phyloP scores from a whole-genome alignment of 2,113 vertebrate species.

The Percopsis transmontana region DNA sequence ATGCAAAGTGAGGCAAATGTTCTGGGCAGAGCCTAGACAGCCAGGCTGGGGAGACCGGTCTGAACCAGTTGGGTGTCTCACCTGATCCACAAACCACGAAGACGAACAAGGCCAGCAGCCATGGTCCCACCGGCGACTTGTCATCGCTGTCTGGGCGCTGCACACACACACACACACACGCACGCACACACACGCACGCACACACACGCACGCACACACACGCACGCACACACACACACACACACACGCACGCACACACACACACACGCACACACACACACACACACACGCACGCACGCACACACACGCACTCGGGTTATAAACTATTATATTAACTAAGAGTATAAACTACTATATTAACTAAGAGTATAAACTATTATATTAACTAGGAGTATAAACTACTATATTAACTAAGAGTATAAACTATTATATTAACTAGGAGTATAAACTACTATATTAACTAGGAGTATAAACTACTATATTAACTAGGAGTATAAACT shows the following conservation, averaged over 20 bases:
- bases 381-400: not conserved
- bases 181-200: constrained; percentile 39
- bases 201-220: constrained; percentile 8
- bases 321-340: not conserved
- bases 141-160: constrained; percentile 74
- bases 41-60: no score
- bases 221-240: not conserved
- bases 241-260: constrained; percentile 1
- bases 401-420: not conserved
- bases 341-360: no score
- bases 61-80: no score
- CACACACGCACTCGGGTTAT: constrained; percentile 5
- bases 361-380: no score
- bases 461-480: not conserved
- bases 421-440: not conserved
- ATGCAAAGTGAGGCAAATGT: no score
- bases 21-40: no score
- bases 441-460: not conserved
- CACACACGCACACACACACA: not conserved
- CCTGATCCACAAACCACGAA: constrained; percentile 82
- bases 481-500: not conserved
- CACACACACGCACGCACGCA: constrained; percentile 1
- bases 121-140: constrained; percentile 77
- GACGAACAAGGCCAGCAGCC: constrained; percentile 79
- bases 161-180: constrained; percentile 14